Evolutionary conservation across 2,113 vertebrate species (phyloP), one percentile per base, ranked within the genome.

Genomic region (Alligator mississippiensis): DNA sequence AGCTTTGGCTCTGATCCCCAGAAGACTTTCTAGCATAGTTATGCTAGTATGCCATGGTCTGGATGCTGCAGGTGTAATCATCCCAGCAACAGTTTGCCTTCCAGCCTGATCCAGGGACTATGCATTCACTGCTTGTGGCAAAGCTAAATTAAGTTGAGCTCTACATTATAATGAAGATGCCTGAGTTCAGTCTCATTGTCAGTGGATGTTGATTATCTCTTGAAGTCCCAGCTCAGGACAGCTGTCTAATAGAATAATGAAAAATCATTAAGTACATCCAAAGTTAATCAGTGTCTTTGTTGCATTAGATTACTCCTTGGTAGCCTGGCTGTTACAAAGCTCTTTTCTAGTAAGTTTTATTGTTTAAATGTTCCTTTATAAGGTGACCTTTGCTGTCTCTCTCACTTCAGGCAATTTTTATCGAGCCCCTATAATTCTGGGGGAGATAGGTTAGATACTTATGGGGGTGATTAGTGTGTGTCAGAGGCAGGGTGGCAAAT

Each of bases 261-360:
- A 34, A 93, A 93, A 85, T 76, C 84, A 92, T 81, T 57, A 87
- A 62, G 62, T 92, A n/a, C 57, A 24, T 85, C 74, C 60, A 54
- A 93, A 92, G 3, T 83, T 25, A 6, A 84, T 85, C 54, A 15
- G 14, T 92, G 88, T 18, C 11, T 6, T 83, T 54, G 17, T 86
- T 82, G 25, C 81, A 30, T 62, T 84, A 91, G 9, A 11, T 93
- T 90, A 63, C 60, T 6, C 38, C 85, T 93, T 18, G 4, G 5
- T 57, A 93, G 78, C 0, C 0, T 57, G 22, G 2, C 13, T 76
- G 30, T 54, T 89, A 79, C 72, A 83, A 88, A 85, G 6, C 11
- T 66, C 25, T 9, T 0, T 55, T 90, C 70, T 84, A 64, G 4
- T 61, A 5, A 74, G 58, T 93, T 78, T 87, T 34, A 3, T 61